phyloP scores from a whole-genome alignment of 2,888 invertebrate genomes.

The Aphidius colemani region DNA sequence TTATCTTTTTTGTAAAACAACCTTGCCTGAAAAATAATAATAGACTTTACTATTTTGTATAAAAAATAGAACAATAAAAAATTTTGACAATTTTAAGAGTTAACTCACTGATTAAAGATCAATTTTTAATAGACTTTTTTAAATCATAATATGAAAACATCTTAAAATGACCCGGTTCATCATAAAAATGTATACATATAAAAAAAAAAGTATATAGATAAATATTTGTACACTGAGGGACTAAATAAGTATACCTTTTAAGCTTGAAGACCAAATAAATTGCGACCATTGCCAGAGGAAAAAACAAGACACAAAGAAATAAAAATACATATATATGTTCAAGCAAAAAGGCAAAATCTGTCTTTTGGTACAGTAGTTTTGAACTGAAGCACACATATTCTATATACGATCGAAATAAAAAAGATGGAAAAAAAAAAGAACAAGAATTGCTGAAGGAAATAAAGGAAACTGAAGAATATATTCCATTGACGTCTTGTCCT shows the following conservation, averaged over 20 bases:
- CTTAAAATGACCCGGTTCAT: neutral
- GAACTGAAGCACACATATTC: neutral
- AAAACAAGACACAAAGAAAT: neutral
- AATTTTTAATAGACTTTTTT: no score
- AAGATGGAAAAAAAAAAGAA: neutral
- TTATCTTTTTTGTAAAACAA: no score
- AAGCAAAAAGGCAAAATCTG: constrained; percentile 1
- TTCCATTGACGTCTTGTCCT: constrained; percentile 15
- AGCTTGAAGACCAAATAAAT: no score
- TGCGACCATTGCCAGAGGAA: neutral
- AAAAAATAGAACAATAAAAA: neutral
- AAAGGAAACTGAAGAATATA: constrained; percentile 16
- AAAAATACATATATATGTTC: neutral
- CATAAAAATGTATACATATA: neutral
- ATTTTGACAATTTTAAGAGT: no score
- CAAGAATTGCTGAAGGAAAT: neutral
- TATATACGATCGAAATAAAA: neutral
- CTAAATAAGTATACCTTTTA: constrained; percentile 7
- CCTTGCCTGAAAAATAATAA: no score
- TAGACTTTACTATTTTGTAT: neutral
- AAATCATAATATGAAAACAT: neutral
- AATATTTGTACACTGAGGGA: neutral
- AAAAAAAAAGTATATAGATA: neutral
- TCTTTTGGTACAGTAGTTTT: constrained; percentile 1
- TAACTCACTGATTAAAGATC: no score